Percentiles rank a stretch among this genome's conserved stretches.
phyloP scores from a whole-genome alignment of 2,888 invertebrate genomes.

The Hirtodrosophila alboralis region DNA sequence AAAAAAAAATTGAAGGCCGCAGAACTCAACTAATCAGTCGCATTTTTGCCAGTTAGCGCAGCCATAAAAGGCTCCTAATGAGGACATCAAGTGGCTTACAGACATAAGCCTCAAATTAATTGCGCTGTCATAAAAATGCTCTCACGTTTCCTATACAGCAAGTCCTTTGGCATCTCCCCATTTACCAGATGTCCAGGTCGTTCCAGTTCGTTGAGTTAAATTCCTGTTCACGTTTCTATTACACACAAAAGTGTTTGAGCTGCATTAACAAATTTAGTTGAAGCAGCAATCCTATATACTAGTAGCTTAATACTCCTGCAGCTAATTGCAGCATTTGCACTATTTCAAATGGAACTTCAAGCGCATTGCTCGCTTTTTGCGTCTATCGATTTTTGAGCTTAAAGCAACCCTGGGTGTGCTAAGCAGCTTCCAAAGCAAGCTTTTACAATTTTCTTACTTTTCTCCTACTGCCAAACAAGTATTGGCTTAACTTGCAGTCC shows the following conservation, averaged over 20 bases:
- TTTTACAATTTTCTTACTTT: too few relatives aligned
- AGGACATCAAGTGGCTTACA: slow-evolving; percentile 79
- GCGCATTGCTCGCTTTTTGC: slow-evolving; percentile 2
- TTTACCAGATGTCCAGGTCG: slow-evolving; percentile 26
- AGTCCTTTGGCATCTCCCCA: slow-evolving; percentile 31
- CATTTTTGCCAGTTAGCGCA: slow-evolving; percentile 72
- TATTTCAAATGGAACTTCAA: slow-evolving; percentile 30
- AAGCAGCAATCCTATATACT: too few relatives aligned
- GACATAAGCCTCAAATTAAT: slow-evolving; percentile 78
- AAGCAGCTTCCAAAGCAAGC: neutral
- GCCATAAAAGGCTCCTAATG: slow-evolving; percentile 76
- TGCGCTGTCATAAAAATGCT: slow-evolving; percentile 77
- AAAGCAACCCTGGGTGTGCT: slow-evolving; percentile 1
- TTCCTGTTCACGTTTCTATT: neutral
- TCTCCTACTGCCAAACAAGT: neutral
- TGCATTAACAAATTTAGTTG: slow-evolving; percentile 57
- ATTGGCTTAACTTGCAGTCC: neutral
- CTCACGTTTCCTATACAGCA: slow-evolving; percentile 52
- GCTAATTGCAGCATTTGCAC: slow-evolving; percentile 69
- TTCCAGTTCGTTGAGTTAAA: too few relatives aligned
- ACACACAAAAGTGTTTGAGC: slow-evolving; percentile 50
- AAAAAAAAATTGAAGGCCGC: neutral
- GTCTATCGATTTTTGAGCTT: slow-evolving; percentile 55
- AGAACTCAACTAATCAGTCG: slow-evolving; percentile 67
- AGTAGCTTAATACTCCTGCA: slow-evolving; percentile 16